Evolutionary conservation across 2,113 vertebrate species (phyloP).

Genomic region (Podilymbus podiceps): DNA sequence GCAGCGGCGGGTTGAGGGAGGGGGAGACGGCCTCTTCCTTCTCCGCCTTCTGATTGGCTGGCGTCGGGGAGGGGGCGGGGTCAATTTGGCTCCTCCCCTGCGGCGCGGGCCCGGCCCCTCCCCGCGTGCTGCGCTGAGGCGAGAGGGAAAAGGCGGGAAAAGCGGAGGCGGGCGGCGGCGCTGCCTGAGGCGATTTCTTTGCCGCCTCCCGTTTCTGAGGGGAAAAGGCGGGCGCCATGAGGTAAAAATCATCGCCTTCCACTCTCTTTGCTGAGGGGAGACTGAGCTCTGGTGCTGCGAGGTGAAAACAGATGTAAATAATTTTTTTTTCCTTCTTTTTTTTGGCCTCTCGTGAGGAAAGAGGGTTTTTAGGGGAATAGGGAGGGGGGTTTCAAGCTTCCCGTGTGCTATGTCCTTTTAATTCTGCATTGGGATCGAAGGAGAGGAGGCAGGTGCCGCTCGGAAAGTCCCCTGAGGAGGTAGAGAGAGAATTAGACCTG

Average conservation of each 20-base stretch:
- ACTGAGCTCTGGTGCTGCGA: accelerated
- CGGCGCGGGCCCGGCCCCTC: no score
- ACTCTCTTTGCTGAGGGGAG: no score
- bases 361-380: accelerated
- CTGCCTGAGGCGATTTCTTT: accelerated
- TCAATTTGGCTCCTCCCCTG: accelerated
- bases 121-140: not conserved
- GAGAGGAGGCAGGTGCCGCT: not conserved
- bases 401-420: accelerated
- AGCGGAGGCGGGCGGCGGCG: accelerated
- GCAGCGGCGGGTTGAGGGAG: accelerated
- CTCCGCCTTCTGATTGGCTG: not conserved
- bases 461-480: no score
- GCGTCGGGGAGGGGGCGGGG: accelerated
- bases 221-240: accelerated
- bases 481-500: accelerated
- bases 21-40: accelerated
- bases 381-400: not conserved
- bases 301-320: not conserved
- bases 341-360: not conserved
- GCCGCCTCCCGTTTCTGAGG: accelerated
- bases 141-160: not conserved
- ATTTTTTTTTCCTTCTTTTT: not conserved
- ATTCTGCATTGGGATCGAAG: no score
- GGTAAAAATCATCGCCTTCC: not conserved